A percentile compares a stretch with the other conserved stretches of the same genome.
Conservation (phyloP, 2,888 invertebrate genomes). For the Liposcelis brunnea region DNA sequence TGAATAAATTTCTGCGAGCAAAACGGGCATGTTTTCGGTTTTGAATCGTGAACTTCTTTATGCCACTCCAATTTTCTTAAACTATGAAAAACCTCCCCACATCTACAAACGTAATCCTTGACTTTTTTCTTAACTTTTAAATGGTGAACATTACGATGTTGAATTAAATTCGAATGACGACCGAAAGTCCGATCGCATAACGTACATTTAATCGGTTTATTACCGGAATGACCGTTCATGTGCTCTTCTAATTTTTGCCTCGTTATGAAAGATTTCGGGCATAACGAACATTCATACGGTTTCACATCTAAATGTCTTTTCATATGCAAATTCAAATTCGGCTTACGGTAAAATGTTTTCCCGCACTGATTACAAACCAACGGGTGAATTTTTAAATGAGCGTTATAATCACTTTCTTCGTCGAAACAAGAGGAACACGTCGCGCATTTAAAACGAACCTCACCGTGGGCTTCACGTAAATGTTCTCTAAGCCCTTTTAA, state of each 20-base stretch:
- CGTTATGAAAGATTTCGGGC: slow-evolving; percentile 66
- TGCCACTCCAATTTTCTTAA: slow-evolving; percentile 74
- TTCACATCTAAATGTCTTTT: slow-evolving; percentile 66
- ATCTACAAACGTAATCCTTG: slow-evolving; percentile 57
- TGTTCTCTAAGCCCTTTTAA: slow-evolving; percentile 25
- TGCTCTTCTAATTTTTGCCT: slow-evolving; percentile 69
- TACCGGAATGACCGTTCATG: slow-evolving; percentile 65
- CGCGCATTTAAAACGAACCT: slow-evolving; percentile 19
- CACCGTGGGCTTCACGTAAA: slow-evolving; percentile 17
- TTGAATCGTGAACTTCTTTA: slow-evolving; percentile 64
- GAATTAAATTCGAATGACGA: slow-evolving; percentile 67
- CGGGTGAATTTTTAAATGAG: slow-evolving; percentile 62
- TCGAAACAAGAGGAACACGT: slow-evolving; percentile 46
- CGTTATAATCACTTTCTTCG: slow-evolving; percentile 48
- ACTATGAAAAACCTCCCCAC: slow-evolving; percentile 60
- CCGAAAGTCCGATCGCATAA: slow-evolving; percentile 64
- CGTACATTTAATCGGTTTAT: slow-evolving; percentile 62
- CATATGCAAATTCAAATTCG: slow-evolving; percentile 58
- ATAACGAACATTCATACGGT: slow-evolving; percentile 55
- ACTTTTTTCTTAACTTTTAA: slow-evolving; percentile 49
- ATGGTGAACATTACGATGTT: slow-evolving; percentile 66
- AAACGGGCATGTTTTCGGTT: slow-evolving; percentile 66
- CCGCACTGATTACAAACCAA: slow-evolving; percentile 69
- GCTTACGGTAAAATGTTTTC: slow-evolving; percentile 55
- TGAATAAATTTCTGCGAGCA: slow-evolving; percentile 80